These are phyloP conservation scores for Leptinotarsa peninsularis DNA, from an alignment of 2,888 invertebrate species.

Conservation along the genomic window DNA sequence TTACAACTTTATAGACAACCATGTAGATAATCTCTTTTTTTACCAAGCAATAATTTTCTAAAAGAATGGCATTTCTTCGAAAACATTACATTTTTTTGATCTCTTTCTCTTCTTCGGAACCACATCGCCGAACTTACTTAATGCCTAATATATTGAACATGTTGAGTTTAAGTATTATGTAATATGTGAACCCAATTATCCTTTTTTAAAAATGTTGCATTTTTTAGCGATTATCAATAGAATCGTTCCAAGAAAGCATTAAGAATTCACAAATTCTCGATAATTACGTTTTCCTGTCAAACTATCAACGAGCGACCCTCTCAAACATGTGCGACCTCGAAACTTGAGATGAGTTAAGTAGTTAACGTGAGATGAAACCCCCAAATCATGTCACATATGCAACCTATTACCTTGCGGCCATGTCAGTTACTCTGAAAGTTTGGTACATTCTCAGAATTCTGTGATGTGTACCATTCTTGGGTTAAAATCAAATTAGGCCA, in stretches of 20 bases:
- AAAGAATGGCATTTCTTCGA: too few species aligned
- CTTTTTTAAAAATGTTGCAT: too few species aligned
- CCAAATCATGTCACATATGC: conserved; percentile 26
- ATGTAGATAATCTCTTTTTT: too few species aligned
- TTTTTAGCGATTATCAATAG: background rate
- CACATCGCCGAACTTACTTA: too few species aligned
- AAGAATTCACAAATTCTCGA: background rate
- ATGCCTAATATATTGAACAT: too few species aligned
- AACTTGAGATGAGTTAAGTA: conserved; percentile 21
- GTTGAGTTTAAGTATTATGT: too few species aligned
- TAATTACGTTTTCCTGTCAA: conserved; percentile 6
- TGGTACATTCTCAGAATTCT: conserved; percentile 17
- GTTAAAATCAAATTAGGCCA: background rate
- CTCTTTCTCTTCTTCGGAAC: too few species aligned
- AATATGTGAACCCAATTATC: too few species aligned
- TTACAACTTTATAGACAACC: too few species aligned
- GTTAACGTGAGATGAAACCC: conserved; percentile 20
- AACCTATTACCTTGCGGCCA: conserved; percentile 23
- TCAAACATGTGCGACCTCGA: background rate
- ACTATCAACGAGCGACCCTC: background rate
- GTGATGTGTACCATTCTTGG: background rate
- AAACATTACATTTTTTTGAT: too few species aligned
- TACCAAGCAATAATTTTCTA: too few species aligned
- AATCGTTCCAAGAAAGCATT: background rate
- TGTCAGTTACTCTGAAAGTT: conserved; percentile 24